phyloP scores from a whole-genome alignment of 2,797 vertebrate genomes.

The Varecia variegata region DNA sequence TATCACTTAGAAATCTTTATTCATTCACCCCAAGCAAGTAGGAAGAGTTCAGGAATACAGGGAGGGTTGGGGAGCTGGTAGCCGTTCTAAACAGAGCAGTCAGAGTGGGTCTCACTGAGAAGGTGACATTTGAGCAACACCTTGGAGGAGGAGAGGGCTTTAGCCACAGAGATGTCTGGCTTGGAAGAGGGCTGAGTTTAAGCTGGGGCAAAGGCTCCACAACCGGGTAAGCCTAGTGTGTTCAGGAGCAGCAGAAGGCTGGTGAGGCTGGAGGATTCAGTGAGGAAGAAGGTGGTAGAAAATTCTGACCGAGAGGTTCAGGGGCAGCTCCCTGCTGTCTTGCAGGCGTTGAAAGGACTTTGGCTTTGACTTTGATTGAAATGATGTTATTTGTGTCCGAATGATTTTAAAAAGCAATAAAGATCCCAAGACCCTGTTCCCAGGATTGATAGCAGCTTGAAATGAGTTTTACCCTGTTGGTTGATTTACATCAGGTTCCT shows the following conservation, averaged over 20 bases:
- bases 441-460: not conserved
- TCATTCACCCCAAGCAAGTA: not conserved
- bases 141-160: not conserved
- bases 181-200: not conserved
- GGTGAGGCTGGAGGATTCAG: not conserved
- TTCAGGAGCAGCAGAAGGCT: not conserved
- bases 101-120: not conserved
- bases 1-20: not conserved
- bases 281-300: not conserved
- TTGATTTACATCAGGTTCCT: not conserved
- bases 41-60: not conserved
- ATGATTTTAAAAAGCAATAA: not conserved
- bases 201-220: not conserved
- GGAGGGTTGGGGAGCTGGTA: not conserved
- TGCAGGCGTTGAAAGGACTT: not conserved
- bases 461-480: not conserved
- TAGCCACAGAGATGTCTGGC: not conserved
- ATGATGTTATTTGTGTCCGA: not conserved
- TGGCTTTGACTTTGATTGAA: not conserved
- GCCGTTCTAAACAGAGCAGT: not conserved
- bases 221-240: not conserved
- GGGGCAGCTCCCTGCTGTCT: not conserved
- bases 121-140: not conserved
- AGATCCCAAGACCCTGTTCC: not conserved
- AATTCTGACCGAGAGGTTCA: no score